phyloP scores from a whole-genome alignment of 2,113 vertebrate genomes.

The Pycnonotus jocosus region DNA sequence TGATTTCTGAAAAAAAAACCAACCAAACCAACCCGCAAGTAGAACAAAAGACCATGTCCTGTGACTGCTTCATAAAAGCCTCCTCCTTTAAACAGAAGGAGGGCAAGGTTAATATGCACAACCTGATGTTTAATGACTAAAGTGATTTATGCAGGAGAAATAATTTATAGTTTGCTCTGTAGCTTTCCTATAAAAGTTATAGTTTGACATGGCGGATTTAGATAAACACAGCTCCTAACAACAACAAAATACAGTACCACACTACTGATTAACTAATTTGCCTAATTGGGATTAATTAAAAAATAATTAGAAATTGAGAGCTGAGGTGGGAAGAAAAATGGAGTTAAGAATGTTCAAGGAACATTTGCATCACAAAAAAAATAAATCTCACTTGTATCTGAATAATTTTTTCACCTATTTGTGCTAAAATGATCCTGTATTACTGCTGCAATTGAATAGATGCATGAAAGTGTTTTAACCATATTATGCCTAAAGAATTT shows the following conservation, averaged over 20 bases:
- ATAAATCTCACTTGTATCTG: neutral
- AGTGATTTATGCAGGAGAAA: neutral
- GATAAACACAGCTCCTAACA: neutral
- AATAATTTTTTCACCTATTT: neutral
- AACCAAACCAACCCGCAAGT: too few species aligned
- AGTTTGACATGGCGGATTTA: neutral
- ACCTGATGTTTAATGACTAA: neutral
- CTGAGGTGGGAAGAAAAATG: neutral
- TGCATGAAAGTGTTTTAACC: neutral
- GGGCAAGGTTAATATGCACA: neutral
- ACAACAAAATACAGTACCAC: rapidly evolving
- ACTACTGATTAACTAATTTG: neutral
- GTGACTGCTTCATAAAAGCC: neutral
- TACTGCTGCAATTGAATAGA: neutral
- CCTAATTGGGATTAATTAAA: neutral
- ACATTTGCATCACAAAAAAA: neutral
- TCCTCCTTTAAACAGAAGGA: neutral
- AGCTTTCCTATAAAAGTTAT: neutral
- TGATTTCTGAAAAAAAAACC: neutral
- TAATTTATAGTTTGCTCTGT: neutral
- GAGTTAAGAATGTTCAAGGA: neutral
- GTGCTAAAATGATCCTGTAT: neutral
- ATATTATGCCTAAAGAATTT: neutral
- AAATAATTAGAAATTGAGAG: neutral
- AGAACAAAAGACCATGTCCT: neutral